Evolutionary conservation across 2,888 invertebrate genomes (phyloP), one percentile per base, ranked within the genome.

Genomic region (Machimus atricapillus): DNA sequence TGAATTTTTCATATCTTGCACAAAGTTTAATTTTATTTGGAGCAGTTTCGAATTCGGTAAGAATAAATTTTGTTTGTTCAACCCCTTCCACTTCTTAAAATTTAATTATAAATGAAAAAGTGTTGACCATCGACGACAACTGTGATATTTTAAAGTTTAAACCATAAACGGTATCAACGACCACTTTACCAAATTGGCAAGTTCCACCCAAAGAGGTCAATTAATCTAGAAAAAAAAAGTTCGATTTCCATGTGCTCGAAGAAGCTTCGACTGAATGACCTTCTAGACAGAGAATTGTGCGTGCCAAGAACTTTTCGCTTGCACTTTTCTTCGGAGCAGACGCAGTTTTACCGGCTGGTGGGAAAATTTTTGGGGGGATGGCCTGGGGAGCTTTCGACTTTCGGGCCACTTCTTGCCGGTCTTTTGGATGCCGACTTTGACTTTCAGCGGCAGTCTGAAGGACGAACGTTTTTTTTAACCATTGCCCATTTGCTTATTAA

Each of bases 401-500:
- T n/a, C n/a, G n/a, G 23, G 27, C 31, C 27, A 14, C 52, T 85
- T 74, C 27, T 74, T 78, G 86, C 56, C 37, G 77, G 56, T 31
- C 79, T 66, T 79, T 19, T 58, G 34, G 27, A 16, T 46, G 56
- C 78, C 34, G 85, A 43, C 58, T 89, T 89, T 89, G 89, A 89
- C 89, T 89, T 89, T 89, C 89, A 89, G 79, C 86, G 58, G 12
- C 31, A 87, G 87, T 88, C 82, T 89, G 89, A 89, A 89, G 89
- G 89, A 89, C 89, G 88, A 88, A 87, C 73, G 40, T 43, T 66
- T 74, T 46, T 73, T 85, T 56, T 56, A 27, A 5, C 1, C 31
- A 16, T 9, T 16, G 56, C 27, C 74, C 31, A 34, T 74, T 31
- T 74, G 74, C 34, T 74, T 74, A 74, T 37, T 74, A 23, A n/a